Evolutionary conservation across 2,888 invertebrate genomes (phyloP), one percentile per base, ranked within the genome.

Genomic region (Hetaerina titia): DNA sequence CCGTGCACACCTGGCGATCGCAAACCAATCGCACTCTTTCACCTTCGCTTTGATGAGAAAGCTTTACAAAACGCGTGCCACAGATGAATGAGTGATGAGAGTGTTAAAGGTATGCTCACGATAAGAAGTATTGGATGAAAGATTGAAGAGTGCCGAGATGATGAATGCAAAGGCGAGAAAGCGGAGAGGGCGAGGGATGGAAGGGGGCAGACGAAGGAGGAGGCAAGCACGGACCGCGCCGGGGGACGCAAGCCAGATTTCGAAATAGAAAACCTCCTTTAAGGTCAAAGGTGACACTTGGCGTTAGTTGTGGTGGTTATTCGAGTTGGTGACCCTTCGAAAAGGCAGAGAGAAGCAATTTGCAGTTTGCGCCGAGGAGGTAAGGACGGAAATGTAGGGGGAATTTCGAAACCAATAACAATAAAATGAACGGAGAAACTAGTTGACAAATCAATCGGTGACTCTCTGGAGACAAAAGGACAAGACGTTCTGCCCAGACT

Each of bases 261-360:
- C 6, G 81, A 81, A 81, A 81, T 81, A 81, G 81, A 31, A 31
- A 31, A 13, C 81, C n/a, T 81, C 81, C 45, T 45, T 81, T 81
- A 81, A 81, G 81, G 81, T 81, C 81, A 81, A 81, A 81, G 81
- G 81, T 81, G 81, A 81, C 81, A 69, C 81, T 81, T 4, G 31
- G 31, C 25, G 31, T 15, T 31, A 81, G 25, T 31, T 69, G 15
- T 81, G 11, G 31, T 81, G 13, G 11, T 15, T 11, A 31, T 22
- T 31, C 31, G 22, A 81, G 25, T 7, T 31, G 81, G 81, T 31
- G 81, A 81, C 81, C 81, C 7, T 11, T 9, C 13, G 81, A 7
- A 25, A 81, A 81, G 31, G 9, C 31, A 81, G 13, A 6, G 69
- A n/a, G 69, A 8, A 1, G 69, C 22, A 9, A 5, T 8, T 22